Evolutionary conservation across 2,113 vertebrate species (phyloP).

Genomic region (Caranx melampygus): DNA sequence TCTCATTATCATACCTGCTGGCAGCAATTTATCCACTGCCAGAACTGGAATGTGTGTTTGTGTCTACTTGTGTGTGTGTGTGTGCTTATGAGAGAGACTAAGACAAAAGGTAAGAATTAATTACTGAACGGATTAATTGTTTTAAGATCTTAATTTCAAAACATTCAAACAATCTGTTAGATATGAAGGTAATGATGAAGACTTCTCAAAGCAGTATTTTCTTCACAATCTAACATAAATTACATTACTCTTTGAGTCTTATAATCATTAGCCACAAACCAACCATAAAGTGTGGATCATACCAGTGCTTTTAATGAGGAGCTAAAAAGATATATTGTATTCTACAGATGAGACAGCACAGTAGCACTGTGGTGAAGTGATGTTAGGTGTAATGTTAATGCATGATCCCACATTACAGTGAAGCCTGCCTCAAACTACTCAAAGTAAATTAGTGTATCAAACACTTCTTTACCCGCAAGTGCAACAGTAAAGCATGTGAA

Average conservation of each 20-base stretch:
- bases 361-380: neutral
- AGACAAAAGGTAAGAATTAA: neutral
- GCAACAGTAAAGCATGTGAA: neutral
- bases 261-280: neutral
- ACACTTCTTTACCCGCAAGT: neutral
- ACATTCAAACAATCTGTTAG: neutral
- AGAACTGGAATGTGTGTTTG: neutral
- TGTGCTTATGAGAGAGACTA: neutral
- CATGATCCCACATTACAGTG: neutral
- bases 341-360: neutral
- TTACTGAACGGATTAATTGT: neutral
- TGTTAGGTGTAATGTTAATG: no score
- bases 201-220: neutral
- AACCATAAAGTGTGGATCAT: neutral
- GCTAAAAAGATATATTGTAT: no score
- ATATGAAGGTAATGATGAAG: neutral
- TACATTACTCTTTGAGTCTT: neutral
- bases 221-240: neutral
- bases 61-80: neutral
- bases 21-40: conserved; percentile 5
- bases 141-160: neutral
- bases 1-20: conserved; percentile 48
- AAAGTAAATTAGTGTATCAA: neutral
- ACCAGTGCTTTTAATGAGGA: neutral
- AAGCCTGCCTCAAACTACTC: neutral